Evolutionary conservation across 1,140 invertebrate species (phyloP), one percentile per base, ranked within the genome.

Genomic region (Habropoda laboriosa): DNA sequence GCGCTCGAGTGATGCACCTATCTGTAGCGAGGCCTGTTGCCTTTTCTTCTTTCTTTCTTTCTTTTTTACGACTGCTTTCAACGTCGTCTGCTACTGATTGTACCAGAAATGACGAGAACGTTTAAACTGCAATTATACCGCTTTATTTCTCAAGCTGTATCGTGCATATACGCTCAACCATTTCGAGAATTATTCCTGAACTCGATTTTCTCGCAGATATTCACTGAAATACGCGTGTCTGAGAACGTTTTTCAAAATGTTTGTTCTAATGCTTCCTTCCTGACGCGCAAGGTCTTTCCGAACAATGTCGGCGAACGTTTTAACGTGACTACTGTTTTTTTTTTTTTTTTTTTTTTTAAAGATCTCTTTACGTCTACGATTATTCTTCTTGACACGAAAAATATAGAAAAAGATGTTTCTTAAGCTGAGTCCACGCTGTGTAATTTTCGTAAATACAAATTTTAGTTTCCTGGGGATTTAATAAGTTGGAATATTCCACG

Each of bases 71-170:
- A 72, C 60, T 67, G 74, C 63, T 76, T 81, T 80, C 66, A 76
- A 73, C 77, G 47, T 42, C 47, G 40, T 79, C 61, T 30, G 67
- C 32, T 40, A 32, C 68, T 79, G 80, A 79, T 83, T 57, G 35
- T 64, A 61, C 47, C 38, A 63, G 70, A 73, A 73, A 73, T 79
- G 55, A 79, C 81, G 73, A 35, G 45, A 45, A 68, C 67, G 75
- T 83, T 79, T 49, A 61, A 47, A 79, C 55, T 72, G 32, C 53
- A 79, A 83, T 83, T 79, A 83, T 53, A 40, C 71, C 35, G 47
- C 63, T 42, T 51, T 60, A 49, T 80, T 55, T 45, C 51, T 70
- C 64, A 58, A 67, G n/a, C 32, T 21, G 51, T 45, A 70, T 58
- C 66, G 21, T 18, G 32, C 64, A 49, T 40, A 13, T 24, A 76